phyloP scores from a whole-genome alignment of 2,888 invertebrate genomes.

The Baccha elongata region DNA sequence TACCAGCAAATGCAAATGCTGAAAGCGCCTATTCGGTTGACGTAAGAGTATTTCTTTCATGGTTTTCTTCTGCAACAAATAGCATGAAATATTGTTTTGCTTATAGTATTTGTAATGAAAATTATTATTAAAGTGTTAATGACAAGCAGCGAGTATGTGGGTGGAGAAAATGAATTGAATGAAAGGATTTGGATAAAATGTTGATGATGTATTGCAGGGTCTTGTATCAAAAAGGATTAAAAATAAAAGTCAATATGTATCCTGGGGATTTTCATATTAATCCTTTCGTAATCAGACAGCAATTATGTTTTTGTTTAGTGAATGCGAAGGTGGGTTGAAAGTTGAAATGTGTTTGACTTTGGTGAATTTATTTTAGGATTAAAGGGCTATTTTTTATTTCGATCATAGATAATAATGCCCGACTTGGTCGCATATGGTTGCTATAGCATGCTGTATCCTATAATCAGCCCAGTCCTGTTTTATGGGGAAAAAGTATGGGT shows the following conservation, averaged over 20 bases:
- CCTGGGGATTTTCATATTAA: constrained; percentile 46
- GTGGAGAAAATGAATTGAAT: constrained; percentile 6
- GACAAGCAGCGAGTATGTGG: constrained; percentile 10
- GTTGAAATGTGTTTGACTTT: too few species aligned
- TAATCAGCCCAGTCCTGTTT: too few species aligned
- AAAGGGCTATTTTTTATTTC: too few species aligned
- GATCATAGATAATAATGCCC: too few species aligned
- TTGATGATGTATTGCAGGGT: constrained; percentile 38
- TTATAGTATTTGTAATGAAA: constrained; percentile 23
- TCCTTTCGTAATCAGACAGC: constrained; percentile 50
- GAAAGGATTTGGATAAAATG: background rate
- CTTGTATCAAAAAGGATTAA: constrained; percentile 38
- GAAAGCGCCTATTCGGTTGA: constrained; percentile 38
- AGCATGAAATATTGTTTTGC: constrained; percentile 23
- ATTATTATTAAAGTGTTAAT: constrained; percentile 42
- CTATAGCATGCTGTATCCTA: too few species aligned
- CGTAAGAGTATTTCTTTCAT: constrained; percentile 30
- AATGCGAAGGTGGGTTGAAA: too few species aligned
- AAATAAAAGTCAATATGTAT: constrained; percentile 38
- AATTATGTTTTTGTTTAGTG: constrained; percentile 49
- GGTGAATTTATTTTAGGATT: too few species aligned
- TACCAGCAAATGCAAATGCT: constrained; percentile 46
- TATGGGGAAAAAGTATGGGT: too few species aligned
- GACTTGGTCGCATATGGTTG: too few species aligned
- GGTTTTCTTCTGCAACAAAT: constrained; percentile 29